Evolutionary conservation across 37 sponge, comb jelly and placozoan species (phyloP), one percentile per base, ranked within the genome.

Genomic region (Sycon ciliatum): DNA sequence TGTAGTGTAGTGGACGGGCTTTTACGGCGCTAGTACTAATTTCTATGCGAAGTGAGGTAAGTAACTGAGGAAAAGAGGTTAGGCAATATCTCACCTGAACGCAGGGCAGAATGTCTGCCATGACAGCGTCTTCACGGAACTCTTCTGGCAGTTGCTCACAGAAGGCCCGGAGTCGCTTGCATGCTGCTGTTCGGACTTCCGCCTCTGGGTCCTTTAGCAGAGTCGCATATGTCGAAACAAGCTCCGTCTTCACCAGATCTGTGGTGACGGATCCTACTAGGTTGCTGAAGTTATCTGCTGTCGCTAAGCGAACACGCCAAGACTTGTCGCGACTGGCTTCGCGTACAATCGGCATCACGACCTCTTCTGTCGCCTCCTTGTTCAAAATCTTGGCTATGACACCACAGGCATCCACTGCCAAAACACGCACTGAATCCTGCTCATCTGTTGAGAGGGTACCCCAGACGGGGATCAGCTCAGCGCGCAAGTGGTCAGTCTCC

Each of bases 181-280:
- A n/a, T n/a, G 96, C 89, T 34, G 96, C 88, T 1, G 96, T 91
- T 56, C 89, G 79, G 1, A 95, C 96, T 57, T 95, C 96, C n/a
- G 96, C 96, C 73, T 95, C 96, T 1, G 88, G 85, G 72, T 95
- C 96, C 61, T 84, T 89, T 58, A 94, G 82, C 34, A 94, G 75
- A 46, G 73, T 56, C 24, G 81, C 73, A 71, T 85, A 94, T 20
- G 91, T 82, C 36, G 78, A 78, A 22, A 94, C 87, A 4, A 94
- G 79, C 61, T 89, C 83, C 23, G 56, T 77, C 79, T 87, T 94
- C 49, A 85, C 89, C 24, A 94, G 69, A 11, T 87, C 80, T 1
- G 81, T 81, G 0, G 86, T 89, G 9, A 95, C 89, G 2, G 95
- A n/a, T n/a, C n/a, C n/a, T n/a, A n/a, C n/a, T n/a, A n/a, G n/a